Evolutionary conservation across 1,140 invertebrate genomes (phyloP), one percentile per base, ranked within the genome.

Genomic region (Papilio dardanus): DNA sequence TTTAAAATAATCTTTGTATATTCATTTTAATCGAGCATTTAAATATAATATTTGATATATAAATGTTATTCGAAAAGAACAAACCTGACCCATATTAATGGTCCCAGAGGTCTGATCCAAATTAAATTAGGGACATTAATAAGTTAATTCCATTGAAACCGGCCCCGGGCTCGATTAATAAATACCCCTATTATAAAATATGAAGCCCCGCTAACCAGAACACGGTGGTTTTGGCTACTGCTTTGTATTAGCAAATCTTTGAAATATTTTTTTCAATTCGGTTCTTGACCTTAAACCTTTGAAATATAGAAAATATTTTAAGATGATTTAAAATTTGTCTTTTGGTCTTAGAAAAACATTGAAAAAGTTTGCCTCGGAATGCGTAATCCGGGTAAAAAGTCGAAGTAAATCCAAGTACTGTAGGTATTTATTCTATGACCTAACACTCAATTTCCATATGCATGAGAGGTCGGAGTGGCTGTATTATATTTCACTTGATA

Each of bases 381-480:
- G 12, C 54, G 54, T 62, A 62, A 30, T 30, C 14, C 30, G 4
- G 21, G 54, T 28, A 28, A 30, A 62, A 67, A 67, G 65, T 67
- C 65, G 2, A 30, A 67, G 33, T 8, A 10, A 67, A 35, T 21
- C 30, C n/a, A 35, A 67, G 30, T 67, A 24, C 67, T 21, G 33
- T 40, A 40, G 21, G 66, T 68, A 68, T 33, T 86, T 89, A 86
- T 88, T 86, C 83, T 84, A 87, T 87, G 83, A 87, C 86, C 87
- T 90, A 88, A 90, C 84, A 88, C 84, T 80, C 86, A 83, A 91
- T 92, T 88, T 91, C 89, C 89, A 92, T 92, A 92, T 91, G 87
- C 88, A 91, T 92, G 90, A 90, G 77, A 75, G 71, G 76, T 79
- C 78, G 75, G 74, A 83, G 76, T 81, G 74, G 68, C 80, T 37